These are phyloP conservation scores for Enteromius fasciolatus DNA, from an alignment of 2,797 vertebrate genomes.

Conservation along the genomic window DNA sequence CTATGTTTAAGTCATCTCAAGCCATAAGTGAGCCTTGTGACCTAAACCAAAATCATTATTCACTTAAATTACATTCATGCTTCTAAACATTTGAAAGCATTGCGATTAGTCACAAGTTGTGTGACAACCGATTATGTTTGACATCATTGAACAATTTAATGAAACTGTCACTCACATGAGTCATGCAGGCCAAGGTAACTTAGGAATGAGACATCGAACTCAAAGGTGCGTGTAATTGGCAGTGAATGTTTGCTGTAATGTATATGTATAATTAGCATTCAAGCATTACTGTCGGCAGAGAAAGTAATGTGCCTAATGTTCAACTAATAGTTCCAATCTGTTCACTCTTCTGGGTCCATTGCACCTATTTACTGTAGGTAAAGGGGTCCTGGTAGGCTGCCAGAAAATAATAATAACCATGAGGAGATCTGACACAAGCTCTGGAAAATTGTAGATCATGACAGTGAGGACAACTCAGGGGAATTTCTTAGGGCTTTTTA, in stretches of 20 bases:
- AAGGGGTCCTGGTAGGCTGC: not conserved
- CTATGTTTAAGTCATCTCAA: not conserved
- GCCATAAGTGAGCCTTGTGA: not conserved
- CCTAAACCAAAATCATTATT: not conserved
- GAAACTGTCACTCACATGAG: not conserved
- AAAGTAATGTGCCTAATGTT: conserved; percentile 3
- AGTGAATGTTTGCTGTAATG: not conserved
- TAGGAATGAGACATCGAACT: not conserved
- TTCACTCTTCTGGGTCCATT: conserved; percentile 19
- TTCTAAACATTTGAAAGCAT: conserved; percentile 6
- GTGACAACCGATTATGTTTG: not conserved
- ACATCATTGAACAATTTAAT: not conserved
- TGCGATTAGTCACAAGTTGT: not conserved
- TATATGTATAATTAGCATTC: conserved; percentile 14
- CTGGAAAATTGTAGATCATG: conserved; percentile 32
- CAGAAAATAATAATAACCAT: conserved; percentile 33
- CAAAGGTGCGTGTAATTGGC: conserved; percentile 8
- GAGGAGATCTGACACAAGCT: conserved; percentile 6
- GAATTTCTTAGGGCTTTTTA: conserved; percentile 13
- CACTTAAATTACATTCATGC: not conserved
- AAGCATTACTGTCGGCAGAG: conserved; percentile 17
- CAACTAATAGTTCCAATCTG: conserved; percentile 38
- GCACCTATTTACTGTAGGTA: conserved; percentile 7
- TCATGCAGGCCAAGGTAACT: not conserved
- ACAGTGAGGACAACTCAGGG: not conserved